A percentile compares a stretch with the other conserved stretches of the same genome.
Conservation (phyloP, 2,797 vertebrate genomes). For the Pogonophryne albipinna region DNA sequence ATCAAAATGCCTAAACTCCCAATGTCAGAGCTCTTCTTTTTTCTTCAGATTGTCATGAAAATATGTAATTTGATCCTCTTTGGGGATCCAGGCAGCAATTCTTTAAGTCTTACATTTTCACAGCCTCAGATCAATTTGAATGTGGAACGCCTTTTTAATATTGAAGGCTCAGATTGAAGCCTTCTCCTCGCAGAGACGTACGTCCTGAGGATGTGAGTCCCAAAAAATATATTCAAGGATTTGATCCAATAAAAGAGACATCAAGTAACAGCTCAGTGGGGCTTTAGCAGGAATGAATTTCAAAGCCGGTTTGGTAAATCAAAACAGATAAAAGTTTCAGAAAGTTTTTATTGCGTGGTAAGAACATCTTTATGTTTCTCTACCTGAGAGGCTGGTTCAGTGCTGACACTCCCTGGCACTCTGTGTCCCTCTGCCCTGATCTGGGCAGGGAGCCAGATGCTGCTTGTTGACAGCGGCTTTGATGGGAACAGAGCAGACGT, state of each 20-base stretch:
- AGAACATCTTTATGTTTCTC: constrained; percentile 33
- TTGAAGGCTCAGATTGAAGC: constrained; percentile 48
- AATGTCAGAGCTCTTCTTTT: constrained; percentile 5
- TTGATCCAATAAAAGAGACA: constrained; percentile 59
- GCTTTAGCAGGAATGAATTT: constrained; percentile 53
- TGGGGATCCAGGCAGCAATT: constrained; percentile 44
- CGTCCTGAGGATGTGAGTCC: constrained; percentile 36
- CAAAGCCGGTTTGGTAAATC: constrained; percentile 48
- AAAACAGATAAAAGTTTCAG: constrained; percentile 45
- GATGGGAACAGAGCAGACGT: constrained; percentile 51
- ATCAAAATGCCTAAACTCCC: too few relatives aligned
- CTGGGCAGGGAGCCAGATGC: constrained; percentile 52
- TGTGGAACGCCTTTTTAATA: constrained; percentile 30
- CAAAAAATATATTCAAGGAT: constrained; percentile 61
- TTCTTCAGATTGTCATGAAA: constrained; percentile 38
- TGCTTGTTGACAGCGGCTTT: constrained; percentile 63
- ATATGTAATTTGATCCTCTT: constrained; percentile 53
- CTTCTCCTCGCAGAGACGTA: constrained; percentile 37
- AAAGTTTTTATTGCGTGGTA: constrained; percentile 26
- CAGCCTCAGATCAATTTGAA: constrained; percentile 50
- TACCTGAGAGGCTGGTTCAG: constrained; percentile 9
- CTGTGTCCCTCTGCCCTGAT: constrained; percentile 42
- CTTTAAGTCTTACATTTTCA: constrained; percentile 52
- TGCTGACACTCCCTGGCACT: constrained; percentile 28
- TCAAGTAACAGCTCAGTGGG: constrained; percentile 48